Conservation (phyloP, 2,888 invertebrate genomes). For the Dione juno region DNA sequence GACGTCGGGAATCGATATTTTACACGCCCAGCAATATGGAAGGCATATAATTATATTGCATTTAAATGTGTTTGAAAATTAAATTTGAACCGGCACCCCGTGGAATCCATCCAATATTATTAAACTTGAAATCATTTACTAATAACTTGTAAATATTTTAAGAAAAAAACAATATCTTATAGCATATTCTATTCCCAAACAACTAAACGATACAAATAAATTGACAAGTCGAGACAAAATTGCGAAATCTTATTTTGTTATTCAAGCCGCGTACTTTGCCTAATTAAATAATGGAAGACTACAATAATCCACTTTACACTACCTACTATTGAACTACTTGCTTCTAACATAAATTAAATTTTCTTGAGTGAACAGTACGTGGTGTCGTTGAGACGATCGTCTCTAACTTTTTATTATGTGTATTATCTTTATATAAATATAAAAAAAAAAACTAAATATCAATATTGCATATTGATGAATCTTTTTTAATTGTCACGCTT, state of each 20-base stretch:
- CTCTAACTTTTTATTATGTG: background rate
- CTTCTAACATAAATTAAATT: background rate
- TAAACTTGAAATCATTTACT: background rate
- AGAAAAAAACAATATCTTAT: too few relatives aligned
- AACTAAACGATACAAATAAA: background rate
- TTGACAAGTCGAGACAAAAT: background rate
- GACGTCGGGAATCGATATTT: too few relatives aligned
- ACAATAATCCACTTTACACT: background rate
- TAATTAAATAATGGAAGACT: background rate
- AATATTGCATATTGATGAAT: too few relatives aligned
- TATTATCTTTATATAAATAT: background rate
- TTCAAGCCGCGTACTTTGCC: background rate
- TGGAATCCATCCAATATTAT: too few relatives aligned
- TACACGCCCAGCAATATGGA: too few relatives aligned
- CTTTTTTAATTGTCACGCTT: background rate
- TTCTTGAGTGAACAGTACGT: background rate
- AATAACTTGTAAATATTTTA: too few relatives aligned
- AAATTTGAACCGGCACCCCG: too few relatives aligned
- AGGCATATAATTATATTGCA: too few relatives aligned
- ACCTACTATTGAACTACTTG: background rate
- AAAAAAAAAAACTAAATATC: too few relatives aligned
- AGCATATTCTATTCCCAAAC: background rate
- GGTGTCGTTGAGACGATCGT: background rate
- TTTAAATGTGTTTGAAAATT: too few relatives aligned
- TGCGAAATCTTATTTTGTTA: background rate